Evolutionary conservation across 1,140 invertebrate species (phyloP).

Genomic region (Macrotrachela quadricornifera): DNA sequence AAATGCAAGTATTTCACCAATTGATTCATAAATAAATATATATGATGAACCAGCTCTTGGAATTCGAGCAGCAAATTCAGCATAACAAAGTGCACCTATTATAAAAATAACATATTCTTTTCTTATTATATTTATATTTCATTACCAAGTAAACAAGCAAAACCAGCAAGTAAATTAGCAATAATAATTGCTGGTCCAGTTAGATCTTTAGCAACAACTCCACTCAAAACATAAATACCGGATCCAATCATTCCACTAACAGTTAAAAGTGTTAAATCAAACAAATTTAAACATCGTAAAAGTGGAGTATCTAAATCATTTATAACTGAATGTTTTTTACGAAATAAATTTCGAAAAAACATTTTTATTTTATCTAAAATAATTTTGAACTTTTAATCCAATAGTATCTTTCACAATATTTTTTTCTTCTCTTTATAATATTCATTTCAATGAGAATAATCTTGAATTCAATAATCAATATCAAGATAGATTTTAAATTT

Average conservation of each 20-base stretch:
- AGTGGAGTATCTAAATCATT: conserved; percentile 58
- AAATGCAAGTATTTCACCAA: conserved; percentile 73
- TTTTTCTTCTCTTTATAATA: no score
- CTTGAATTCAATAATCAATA: no score
- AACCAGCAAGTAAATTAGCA: conserved; percentile 63
- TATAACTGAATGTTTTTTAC: no score
- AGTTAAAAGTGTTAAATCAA: conserved; percentile 41
- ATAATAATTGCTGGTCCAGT: conserved; percentile 65
- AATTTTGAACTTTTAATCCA: no score
- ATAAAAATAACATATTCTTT: background rate
- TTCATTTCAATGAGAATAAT: no score
- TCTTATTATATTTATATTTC: conserved; percentile 8
- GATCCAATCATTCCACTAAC: conserved; percentile 68
- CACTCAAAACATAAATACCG: conserved; percentile 75
- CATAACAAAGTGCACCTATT: conserved; percentile 44
- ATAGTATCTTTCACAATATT: no score
- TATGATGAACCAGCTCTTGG: conserved; percentile 72
- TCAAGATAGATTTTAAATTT: no score
- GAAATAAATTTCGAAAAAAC: no score
- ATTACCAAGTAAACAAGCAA: conserved; percentile 53
- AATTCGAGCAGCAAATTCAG: conserved; percentile 72
- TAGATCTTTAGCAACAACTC: conserved; percentile 55
- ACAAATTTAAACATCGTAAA: conserved; percentile 60
- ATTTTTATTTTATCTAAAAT: no score
- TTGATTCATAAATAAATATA: conserved; percentile 72